Evolutionary conservation across 2,888 invertebrate species (phyloP).

Genomic region (Nowickia ferox): DNA sequence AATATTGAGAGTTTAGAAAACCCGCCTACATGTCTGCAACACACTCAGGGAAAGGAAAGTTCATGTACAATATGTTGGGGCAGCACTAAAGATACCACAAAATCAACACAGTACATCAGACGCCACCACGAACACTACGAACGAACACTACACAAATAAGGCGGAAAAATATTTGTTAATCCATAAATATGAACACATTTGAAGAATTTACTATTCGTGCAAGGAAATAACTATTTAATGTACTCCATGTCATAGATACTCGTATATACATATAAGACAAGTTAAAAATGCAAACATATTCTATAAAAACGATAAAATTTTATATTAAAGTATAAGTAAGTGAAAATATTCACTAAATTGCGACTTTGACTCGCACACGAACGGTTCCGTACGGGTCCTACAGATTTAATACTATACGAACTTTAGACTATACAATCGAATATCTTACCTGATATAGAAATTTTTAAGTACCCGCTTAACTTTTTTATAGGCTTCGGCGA

Average conservation of each 20-base stretch:
- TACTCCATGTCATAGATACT: constrained; percentile 25
- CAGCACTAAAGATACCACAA: constrained; percentile 21
- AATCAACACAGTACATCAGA: constrained; percentile 49
- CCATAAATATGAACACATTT: constrained; percentile 3
- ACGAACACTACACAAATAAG: constrained; percentile 6
- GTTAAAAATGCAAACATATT: constrained; percentile 17
- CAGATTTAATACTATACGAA: neutral
- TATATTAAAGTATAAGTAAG: neutral
- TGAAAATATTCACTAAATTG: neutral
- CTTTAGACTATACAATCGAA: too few species aligned
- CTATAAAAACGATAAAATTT: constrained; percentile 4
- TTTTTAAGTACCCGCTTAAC: too few species aligned
- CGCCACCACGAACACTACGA: constrained; percentile 26
- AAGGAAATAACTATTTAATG: constrained; percentile 34
- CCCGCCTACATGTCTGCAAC: constrained; percentile 64
- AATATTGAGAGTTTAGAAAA: constrained; percentile 49
- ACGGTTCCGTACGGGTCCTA: too few species aligned
- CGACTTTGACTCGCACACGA: too few species aligned
- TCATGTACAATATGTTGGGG: constrained; percentile 12
- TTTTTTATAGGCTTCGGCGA: too few species aligned
- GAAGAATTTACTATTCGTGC: neutral
- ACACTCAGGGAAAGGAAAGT: constrained; percentile 55
- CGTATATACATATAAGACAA: constrained; percentile 9
- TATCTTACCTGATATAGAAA: too few species aligned
- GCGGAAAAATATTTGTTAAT: constrained; percentile 16